A percentile compares a stretch with the other conserved stretches of the same genome.
phyloP scores from a whole-genome alignment of 2,113 vertebrate genomes.

The Xenus cinereus region DNA sequence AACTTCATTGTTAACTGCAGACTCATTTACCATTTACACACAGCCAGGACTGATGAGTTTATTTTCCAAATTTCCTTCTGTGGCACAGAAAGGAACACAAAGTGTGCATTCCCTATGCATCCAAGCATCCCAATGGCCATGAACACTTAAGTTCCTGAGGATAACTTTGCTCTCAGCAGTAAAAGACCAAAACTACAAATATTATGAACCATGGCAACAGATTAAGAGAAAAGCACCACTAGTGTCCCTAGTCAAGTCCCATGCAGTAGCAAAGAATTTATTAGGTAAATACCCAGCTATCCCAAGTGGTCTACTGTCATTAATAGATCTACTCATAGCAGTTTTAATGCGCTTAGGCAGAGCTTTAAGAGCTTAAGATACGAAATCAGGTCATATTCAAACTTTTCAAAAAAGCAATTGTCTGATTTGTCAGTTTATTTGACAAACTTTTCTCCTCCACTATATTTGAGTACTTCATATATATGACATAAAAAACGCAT shows the following conservation, averaged over 20 bases:
- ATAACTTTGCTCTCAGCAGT: not conserved
- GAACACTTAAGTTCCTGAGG: not conserved
- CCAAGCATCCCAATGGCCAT: not conserved
- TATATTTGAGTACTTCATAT: no score
- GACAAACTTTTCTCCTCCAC: not conserved
- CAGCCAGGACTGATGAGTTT: not conserved
- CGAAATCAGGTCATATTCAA: not conserved
- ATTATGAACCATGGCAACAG: not conserved
- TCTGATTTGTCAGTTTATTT: not conserved
- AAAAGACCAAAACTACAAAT: not conserved
- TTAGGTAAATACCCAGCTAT: not conserved
- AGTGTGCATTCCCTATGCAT: no score
- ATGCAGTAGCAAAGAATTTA: not conserved
- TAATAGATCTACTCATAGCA: not conserved
- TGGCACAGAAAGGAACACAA: not conserved
- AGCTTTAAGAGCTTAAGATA: not conserved
- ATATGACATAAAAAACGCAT: no score
- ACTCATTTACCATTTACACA: not conserved
- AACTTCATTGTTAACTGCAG: not conserved
- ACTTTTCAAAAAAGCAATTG: not conserved
- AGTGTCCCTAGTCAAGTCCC: not conserved
- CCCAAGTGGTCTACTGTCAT: not conserved
- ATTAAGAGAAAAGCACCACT: not conserved
- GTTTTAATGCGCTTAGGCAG: not conserved
- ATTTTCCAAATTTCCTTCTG: not conserved